A percentile compares a stretch with the other conserved stretches of the same genome.
Evolutionary conservation across 2,888 invertebrate genomes (phyloP).

Genomic region (Cheilosia pagana): DNA sequence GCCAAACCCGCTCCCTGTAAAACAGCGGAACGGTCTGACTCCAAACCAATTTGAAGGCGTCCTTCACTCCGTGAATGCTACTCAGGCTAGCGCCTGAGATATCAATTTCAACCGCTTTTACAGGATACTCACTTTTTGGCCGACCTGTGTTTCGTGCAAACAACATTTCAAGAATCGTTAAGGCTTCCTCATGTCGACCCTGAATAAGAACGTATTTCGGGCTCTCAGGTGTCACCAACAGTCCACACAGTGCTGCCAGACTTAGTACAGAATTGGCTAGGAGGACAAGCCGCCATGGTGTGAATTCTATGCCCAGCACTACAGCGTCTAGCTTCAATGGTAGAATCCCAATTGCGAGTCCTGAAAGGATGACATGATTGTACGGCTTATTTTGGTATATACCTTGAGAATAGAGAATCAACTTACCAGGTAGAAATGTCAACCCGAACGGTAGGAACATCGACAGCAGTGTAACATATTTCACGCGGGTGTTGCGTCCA

Average conservation of each 20-base stretch:
- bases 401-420: neutral
- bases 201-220: constrained; percentile 90
- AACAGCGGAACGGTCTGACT: constrained; percentile 81
- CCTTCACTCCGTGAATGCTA: constrained; percentile 78
- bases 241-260: constrained; percentile 85
- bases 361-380: constrained; percentile 84
- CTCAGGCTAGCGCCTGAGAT: constrained; percentile 78
- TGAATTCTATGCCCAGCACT: constrained; percentile 85
- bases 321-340: constrained; percentile 85
- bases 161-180: constrained; percentile 86
- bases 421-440: constrained; percentile 85
- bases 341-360: constrained; percentile 88
- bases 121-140: constrained; percentile 84
- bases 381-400: too few species aligned
- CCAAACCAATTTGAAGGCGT: constrained; percentile 80
- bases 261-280: constrained; percentile 87
- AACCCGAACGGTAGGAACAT: constrained; percentile 85
- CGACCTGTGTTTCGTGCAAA: constrained; percentile 85
- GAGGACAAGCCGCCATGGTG: constrained; percentile 91
- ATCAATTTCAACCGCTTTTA: constrained; percentile 80
- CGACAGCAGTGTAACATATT: constrained; percentile 85
- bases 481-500: constrained; percentile 83
- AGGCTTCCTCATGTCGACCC: constrained; percentile 86
- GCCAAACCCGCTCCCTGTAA: constrained; percentile 77
- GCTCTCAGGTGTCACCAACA: constrained; percentile 89